Conservation (phyloP, 53 echinoderm and acorn worm species). For the Crossaster papposus region DNA sequence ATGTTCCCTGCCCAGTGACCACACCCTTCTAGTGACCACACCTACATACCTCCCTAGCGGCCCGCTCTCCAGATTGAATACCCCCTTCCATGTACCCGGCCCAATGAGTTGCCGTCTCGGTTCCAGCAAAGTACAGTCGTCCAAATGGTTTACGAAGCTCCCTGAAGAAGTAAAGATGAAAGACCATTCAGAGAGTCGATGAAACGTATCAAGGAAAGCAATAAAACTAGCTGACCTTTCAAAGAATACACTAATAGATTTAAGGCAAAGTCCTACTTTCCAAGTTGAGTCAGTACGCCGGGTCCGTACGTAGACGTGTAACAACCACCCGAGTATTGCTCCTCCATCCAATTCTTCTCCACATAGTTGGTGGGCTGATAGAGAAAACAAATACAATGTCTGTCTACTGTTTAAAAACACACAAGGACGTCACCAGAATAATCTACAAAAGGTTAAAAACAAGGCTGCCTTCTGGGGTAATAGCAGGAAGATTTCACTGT, state of each 20-base stretch:
- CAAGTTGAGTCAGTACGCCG: conserved; percentile 67
- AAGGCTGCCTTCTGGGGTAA: too few species aligned
- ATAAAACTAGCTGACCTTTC: background rate
- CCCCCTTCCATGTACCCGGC: conserved; percentile 82
- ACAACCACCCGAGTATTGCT: conserved; percentile 82
- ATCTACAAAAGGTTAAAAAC: too few species aligned
- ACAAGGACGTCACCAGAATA: too few species aligned
- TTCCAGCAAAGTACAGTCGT: conserved; percentile 79
- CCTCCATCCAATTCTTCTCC: conserved; percentile 89
- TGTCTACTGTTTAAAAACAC: background rate
- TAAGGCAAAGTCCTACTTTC: conserved; percentile 54
- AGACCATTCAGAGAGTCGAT: background rate
- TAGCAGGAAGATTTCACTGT: too few species aligned
- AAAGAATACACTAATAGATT: background rate
- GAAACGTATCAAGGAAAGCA: background rate
- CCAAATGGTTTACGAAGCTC: conserved; percentile 65
- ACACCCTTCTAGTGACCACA: background rate
- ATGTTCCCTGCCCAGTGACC: background rate
- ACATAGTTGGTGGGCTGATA: conserved; percentile 73
- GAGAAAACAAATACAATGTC: background rate
- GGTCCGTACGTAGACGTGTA: conserved; percentile 70
- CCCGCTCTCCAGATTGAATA: conserved; percentile 78
- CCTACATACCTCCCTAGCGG: conserved; percentile 72
- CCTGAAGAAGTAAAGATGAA: conserved; percentile 17
- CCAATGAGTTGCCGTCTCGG: conserved; percentile 84